These are phyloP conservation scores for Lepidochitona cinerea DNA, from an alignment of 2,888 invertebrate species.

Conservation along the genomic window DNA sequence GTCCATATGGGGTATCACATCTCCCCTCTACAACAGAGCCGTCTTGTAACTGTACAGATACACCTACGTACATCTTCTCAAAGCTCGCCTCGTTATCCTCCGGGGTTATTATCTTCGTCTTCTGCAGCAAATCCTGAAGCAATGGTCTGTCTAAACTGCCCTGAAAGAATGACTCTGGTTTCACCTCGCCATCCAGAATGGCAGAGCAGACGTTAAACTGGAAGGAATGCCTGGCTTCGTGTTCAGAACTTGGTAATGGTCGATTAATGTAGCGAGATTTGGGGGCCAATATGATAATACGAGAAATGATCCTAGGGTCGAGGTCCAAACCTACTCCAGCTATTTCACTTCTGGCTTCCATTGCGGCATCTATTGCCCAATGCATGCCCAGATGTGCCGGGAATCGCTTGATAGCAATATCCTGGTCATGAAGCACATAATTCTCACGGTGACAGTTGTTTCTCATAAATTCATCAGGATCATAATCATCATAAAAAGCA, in stretches of 20 bases:
- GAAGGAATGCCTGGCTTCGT: slow-evolving; percentile 55
- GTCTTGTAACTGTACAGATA: slow-evolving; percentile 32
- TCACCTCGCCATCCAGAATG: slow-evolving; percentile 46
- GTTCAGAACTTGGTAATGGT: slow-evolving; percentile 43
- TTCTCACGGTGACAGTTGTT: slow-evolving; percentile 13
- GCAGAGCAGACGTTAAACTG: slow-evolving; percentile 51
- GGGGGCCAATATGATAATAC: slow-evolving; percentile 40
- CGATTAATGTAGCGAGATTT: slow-evolving; percentile 51
- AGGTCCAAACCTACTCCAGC: neutral
- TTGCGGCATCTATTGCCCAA: slow-evolving; percentile 52
- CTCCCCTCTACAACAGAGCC: slow-evolving; percentile 27
- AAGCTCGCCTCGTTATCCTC: slow-evolving; percentile 44
- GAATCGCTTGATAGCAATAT: slow-evolving; percentile 39
- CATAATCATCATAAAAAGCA: slow-evolving; percentile 52
- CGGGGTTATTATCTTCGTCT: slow-evolving; percentile 36
- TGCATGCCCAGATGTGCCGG: slow-evolving; percentile 63
- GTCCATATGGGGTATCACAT: slow-evolving; percentile 52
- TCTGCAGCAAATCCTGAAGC: slow-evolving; percentile 34
- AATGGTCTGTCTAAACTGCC: slow-evolving; percentile 22
- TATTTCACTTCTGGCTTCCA: slow-evolving; percentile 19
- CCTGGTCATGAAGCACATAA: slow-evolving; percentile 42
- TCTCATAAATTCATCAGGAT: slow-evolving; percentile 32
- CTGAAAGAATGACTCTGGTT: slow-evolving; percentile 36
- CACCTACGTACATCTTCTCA: slow-evolving; percentile 51
- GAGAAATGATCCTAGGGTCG: slow-evolving; percentile 24